A percentile compares a stretch with the other conserved stretches of the same genome.
Conservation (phyloP, 30 jellyfish, hydroid and myxozoan genomes). For the Turritopsis dohrnii region DNA sequence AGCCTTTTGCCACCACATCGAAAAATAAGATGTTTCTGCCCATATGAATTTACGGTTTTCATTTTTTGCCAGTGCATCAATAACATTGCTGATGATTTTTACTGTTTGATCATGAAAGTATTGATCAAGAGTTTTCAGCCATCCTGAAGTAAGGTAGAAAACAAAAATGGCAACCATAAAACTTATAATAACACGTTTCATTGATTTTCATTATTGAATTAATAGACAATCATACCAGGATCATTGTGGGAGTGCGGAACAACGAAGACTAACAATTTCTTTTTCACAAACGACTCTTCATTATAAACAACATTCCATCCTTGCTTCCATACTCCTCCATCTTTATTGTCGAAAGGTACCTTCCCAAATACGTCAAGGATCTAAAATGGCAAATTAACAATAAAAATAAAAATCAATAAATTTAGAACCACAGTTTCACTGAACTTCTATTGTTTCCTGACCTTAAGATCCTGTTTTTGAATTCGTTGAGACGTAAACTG, state of each 20-base stretch:
- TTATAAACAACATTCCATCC: conserved; percentile 77
- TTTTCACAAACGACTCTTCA: conserved; percentile 59
- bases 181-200: background rate
- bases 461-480: background rate
- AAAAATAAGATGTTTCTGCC: conserved; percentile 89
- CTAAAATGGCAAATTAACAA: conserved; percentile 27
- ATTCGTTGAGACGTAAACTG: background rate
- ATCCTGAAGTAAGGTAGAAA: conserved; percentile 33
- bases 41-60: conserved; percentile 72
- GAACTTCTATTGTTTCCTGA: background rate
- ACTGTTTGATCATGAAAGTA: conserved; percentile 75
- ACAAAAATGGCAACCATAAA: background rate
- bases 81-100: conserved; percentile 57
- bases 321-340: conserved; percentile 94
- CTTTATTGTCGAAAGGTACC: conserved; percentile 66
- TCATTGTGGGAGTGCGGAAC: conserved; percentile 89
- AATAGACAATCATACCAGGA: conserved; percentile 49
- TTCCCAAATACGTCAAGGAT: conserved; percentile 65
- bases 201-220: background rate
- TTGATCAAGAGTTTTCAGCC: conserved; percentile 78
- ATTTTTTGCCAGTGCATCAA: conserved; percentile 69
- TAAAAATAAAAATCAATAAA: too few species aligned
- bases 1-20: conserved; percentile 91
- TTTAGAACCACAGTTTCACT: too few species aligned
- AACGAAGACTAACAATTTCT: conserved; percentile 59